Base-by-base conservation (phyloP, 2,797 vertebrate species). In the Gymnothorax javanicus region DNA sequence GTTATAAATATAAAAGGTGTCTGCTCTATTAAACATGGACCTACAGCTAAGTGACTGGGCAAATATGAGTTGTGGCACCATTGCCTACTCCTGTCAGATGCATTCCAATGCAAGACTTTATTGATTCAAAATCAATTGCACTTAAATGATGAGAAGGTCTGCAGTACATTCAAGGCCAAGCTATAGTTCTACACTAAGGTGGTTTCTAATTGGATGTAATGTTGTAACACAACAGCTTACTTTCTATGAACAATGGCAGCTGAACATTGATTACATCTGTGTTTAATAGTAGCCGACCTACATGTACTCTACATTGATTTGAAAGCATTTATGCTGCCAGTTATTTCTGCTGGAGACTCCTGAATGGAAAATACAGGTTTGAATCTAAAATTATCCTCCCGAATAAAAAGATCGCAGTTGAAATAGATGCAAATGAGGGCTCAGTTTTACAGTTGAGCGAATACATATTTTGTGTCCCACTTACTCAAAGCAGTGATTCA, bases 401-500 rank as follows among this genome's bases (percentile, higher is more conserved):
- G 2, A 15, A 33, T 33, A 17, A 77, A 43, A 20, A 77, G 13
- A 77, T 43, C 12, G 3, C 5, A 77, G 52, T 33, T 20, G 13
- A 52, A 17, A 50, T 50, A 77, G 43, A 77, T 52, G 43, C 17
- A 77, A 50, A 50, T 20, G 33, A 0, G 12, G 0, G 52, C 73
- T 50, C 43, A 77, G 52, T 17, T 77, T 52, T 43, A 33, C 13
- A 73, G 33, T 73, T 33, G 27, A 43, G 33, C 5, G 8, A 43
- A 25, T 71, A 4, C 27, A 25, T 71, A 17, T 62, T 62, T 62
- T 62, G 17, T 17, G 17, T 25, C 52, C 17, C 43, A 27, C 69
- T 73, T 12, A 52, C 13, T 52, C 43, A 52, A 33, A 90, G 89
- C 91, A 89, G 86, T 92, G 91, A 93, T 94, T 93, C 93, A 93